Conservation (phyloP, 2,888 invertebrate genomes). For the Amphimallon solstitiale region DNA sequence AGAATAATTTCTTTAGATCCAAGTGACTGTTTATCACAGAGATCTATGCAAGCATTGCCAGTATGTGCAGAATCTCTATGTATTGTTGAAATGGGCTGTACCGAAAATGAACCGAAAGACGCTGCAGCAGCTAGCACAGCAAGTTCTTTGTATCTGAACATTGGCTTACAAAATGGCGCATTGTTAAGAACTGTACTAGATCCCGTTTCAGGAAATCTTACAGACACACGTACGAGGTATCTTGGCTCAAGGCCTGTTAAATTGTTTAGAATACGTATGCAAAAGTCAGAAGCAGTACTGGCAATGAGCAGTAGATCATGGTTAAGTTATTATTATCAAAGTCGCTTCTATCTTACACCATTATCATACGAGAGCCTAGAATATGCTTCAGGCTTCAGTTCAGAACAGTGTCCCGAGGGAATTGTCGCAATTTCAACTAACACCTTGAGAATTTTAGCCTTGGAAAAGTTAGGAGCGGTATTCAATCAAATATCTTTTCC, state of each 20-base stretch:
- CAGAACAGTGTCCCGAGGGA: conserved; percentile 97
- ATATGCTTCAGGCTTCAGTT: conserved; percentile 96
- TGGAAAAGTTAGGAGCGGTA: conserved; percentile 98
- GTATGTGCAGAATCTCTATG: conserved; percentile 96
- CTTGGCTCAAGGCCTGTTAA: conserved; percentile 92
- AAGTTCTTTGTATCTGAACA: conserved; percentile 89
- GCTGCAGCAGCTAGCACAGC: conserved; percentile 74
- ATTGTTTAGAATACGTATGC: conserved; percentile 94
- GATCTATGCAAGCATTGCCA: conserved; percentile 96
- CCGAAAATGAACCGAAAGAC: conserved; percentile 70
- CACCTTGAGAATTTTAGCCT: conserved; percentile 93
- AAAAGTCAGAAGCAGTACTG: conserved; percentile 94
- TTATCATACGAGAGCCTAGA: conserved; percentile 96
- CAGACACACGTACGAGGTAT: conserved; percentile 97
- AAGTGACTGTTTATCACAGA: conserved; percentile 92
- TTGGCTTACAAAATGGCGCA: conserved; percentile 97
- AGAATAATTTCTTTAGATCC: conserved; percentile 97
- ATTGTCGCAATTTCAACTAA: conserved; percentile 99
- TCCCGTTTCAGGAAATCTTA: conserved; percentile 94
- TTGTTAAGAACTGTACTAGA: conserved; percentile 93
- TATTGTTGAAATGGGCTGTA: conserved; percentile 91
- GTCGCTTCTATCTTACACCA: conserved; percentile 93
- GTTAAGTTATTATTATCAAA: conserved; percentile 98
- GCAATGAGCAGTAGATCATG: conserved; percentile 98
- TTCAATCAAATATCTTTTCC: conserved; percentile 96